Percentiles rank a stretch among this genome's conserved stretches.
These are phyloP conservation scores for Champsocephalus gunnari DNA, from an alignment of 2,797 vertebrate species.

Conservation along the genomic window DNA sequence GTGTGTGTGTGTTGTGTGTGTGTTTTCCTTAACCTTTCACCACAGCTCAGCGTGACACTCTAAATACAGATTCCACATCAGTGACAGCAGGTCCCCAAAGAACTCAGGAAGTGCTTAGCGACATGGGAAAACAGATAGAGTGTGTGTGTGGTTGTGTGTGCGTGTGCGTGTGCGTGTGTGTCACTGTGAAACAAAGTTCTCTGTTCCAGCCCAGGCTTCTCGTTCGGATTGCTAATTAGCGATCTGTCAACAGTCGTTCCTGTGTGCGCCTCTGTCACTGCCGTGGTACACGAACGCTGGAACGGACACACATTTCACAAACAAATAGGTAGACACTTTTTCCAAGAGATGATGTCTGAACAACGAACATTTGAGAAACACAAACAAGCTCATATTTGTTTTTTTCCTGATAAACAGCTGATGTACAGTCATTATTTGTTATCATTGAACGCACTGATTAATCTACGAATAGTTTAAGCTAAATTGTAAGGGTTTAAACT, in stretches of 20 bases:
- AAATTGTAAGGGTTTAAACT: no score
- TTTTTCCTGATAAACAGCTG: no score
- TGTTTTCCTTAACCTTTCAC: slow-evolving; percentile 52
- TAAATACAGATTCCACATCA: slow-evolving; percentile 72
- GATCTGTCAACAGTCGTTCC: slow-evolving; percentile 71
- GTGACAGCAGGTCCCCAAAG: slow-evolving; percentile 67
- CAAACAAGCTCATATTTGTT: not conserved
- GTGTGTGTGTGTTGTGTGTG: no score
- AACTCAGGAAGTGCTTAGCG: slow-evolving; percentile 44
- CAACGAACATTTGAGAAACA: not conserved
- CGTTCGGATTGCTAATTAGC: slow-evolving; percentile 77
- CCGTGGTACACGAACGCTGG: slow-evolving; percentile 20
- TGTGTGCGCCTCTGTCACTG: slow-evolving; percentile 58
- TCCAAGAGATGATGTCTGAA: not conserved
- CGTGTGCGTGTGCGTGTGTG: slow-evolving; percentile 27
- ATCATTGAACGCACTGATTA: no score
- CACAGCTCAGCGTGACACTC: slow-evolving; percentile 61
- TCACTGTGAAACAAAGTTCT: slow-evolving; percentile 62
- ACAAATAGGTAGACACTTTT: not conserved
- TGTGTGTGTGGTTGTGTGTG: not conserved
- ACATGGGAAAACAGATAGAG: slow-evolving; percentile 43
- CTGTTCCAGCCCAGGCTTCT: slow-evolving; percentile 66
- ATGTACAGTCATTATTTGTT: no score
- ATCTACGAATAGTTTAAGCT: no score
- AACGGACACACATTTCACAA: not conserved